Conservation (phyloP, 2,888 invertebrate genomes). For the Apamea epomidion region DNA sequence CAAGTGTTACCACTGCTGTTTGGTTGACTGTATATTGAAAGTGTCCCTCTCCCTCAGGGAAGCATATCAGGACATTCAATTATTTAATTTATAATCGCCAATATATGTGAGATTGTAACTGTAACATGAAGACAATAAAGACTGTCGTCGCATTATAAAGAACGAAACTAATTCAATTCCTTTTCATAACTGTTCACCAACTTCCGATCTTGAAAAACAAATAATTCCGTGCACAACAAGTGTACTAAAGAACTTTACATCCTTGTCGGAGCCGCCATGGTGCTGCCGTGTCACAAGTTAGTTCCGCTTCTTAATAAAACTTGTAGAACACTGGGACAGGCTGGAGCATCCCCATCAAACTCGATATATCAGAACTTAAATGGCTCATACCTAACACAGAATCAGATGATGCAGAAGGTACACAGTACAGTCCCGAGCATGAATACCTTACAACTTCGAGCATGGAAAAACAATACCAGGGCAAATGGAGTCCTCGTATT, state of each 20-base stretch:
- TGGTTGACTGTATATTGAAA: neutral
- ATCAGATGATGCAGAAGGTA: conserved; percentile 2
- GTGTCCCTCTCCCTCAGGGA: neutral
- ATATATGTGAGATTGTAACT: neutral
- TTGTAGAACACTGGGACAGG: conserved; percentile 27
- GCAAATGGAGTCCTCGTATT: neutral
- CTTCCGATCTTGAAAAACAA: conserved; percentile 15
- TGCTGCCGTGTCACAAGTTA: conserved; percentile 43
- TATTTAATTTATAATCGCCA: neutral
- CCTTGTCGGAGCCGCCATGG: conserved; percentile 30
- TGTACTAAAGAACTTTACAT: conserved; percentile 20
- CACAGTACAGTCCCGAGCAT: neutral
- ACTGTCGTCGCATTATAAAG: neutral
- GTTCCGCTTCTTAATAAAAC: conserved; percentile 50
- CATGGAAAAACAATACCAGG: neutral
- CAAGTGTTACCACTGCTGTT: too few relatives aligned
- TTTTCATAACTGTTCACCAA: neutral
- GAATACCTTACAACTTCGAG: too few relatives aligned
- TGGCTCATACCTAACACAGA: conserved; percentile 5
- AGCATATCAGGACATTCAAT: too few relatives aligned
- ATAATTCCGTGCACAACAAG: conserved; percentile 5
- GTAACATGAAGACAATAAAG: neutral
- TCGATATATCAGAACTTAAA: conserved; percentile 17
- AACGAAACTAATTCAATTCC: neutral
- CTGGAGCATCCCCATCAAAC: neutral